Conservation (phyloP, 2,113 vertebrate genomes). For the Periophthalmodon schlosseri region DNA sequence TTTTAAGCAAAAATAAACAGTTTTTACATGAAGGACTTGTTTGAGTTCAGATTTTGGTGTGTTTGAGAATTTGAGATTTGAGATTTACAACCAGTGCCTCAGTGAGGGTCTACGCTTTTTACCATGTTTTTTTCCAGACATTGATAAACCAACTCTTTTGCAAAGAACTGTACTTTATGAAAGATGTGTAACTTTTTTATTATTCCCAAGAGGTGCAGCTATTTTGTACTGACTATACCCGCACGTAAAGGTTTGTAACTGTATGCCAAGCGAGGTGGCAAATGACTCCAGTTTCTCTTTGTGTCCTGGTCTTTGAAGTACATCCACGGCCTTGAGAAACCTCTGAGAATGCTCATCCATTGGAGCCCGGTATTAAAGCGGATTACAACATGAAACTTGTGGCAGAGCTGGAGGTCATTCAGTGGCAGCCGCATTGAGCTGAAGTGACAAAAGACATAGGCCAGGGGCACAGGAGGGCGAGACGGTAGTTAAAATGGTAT, state of each 20-base stretch:
- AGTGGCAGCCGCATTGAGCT: conserved; percentile 18
- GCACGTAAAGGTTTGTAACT: conserved; percentile 60
- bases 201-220: conserved; percentile 62
- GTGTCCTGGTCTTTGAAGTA: conserved; percentile 65
- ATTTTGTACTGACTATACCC: conserved; percentile 58
- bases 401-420: conserved; percentile 40
- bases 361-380: conserved; percentile 44
- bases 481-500: conserved; percentile 41
- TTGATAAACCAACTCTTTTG: background rate
- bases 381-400: conserved; percentile 46
- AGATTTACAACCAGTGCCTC: background rate
- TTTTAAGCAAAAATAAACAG: background rate
- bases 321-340: conserved; percentile 47
- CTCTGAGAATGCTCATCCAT: conserved; percentile 54
- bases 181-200: conserved; percentile 65
- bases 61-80: background rate
- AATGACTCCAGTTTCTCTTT: conserved; percentile 66
- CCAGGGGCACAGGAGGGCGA: conserved; percentile 19
- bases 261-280: conserved; percentile 60
- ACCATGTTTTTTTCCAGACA: background rate
- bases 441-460: conserved; percentile 42
- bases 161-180: conserved; percentile 55
- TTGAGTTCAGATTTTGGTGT: background rate
- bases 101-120: background rate
- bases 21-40: background rate